Evolutionary conservation across 2,888 invertebrate species (phyloP), one percentile per base, ranked within the genome.

Genomic region (Trissolcus brochymenae): DNA sequence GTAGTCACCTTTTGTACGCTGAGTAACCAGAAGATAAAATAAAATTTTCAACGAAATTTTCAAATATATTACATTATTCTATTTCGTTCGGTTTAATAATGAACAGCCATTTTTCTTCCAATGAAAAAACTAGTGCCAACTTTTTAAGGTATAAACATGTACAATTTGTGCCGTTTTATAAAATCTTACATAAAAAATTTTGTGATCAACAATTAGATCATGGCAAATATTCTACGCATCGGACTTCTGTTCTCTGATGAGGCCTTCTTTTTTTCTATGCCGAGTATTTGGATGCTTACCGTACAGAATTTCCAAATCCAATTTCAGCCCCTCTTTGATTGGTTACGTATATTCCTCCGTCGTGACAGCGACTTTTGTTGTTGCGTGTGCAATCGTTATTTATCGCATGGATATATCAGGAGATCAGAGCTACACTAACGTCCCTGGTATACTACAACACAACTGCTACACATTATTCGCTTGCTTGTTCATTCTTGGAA

Each of bases 221-320:
- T 70, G 66, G 6, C 57, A 68, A 21, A 41, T 76, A 3, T 57
- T 62, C 29, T 68, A 57, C 76, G 88, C 89, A 83, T 89, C 90
- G 78, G 88, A 90, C 21, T 64, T 81, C 1, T 61, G 75, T 56
- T 43, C 78, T 6, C 41, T 84, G 46, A 76, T 83, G 80, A 76
- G 76, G 19, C 84, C 84, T 0, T 83, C 80, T 19, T 82, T 82
- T 29, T 64, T 82, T 25, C 21, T 86, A 1, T 80, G 81, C 4
- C 78, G 76, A 21, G 40, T 81, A n/a, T 76, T 79, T 41, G 85
- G 85, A 0, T 57, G 85, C 0, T 82, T 83, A 16, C 86, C 86
- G 0, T 85, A 83, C 64, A 73, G 74, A 55, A 78, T 81, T 17
- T 72, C 55, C 0, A 79, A 71, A 56, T 74, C 79, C 11, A 62